phyloP scores from a whole-genome alignment of 1,140 invertebrate genomes.

The Potamilus streckersoni region DNA sequence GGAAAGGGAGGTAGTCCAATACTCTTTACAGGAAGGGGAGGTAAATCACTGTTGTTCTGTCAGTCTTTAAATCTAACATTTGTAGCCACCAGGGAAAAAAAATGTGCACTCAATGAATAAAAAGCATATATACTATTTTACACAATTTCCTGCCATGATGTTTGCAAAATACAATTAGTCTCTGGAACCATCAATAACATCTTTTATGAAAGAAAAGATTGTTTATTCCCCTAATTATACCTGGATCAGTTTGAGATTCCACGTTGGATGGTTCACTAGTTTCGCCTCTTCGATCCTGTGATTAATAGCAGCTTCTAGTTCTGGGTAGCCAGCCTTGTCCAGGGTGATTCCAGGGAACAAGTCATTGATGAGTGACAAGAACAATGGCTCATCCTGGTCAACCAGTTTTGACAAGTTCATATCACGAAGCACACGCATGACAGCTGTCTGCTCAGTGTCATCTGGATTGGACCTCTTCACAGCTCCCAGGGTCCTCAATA shows the following conservation, averaged over 20 bases:
- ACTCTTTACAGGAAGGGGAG: no score
- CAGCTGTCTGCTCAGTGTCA: constrained; percentile 94
- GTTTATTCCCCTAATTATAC: constrained; percentile 60
- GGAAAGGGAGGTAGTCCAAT: no score
- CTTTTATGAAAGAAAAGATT: no score
- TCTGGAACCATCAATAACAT: no score
- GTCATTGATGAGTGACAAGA: constrained; percentile 95
- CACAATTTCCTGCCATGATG: no score
- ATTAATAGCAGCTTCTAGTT: constrained; percentile 69
- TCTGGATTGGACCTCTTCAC: constrained; percentile 89
- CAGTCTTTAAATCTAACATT: no score
- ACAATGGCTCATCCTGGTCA: constrained; percentile 96
- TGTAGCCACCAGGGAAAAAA: no score
- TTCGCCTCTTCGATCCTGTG: constrained; percentile 69
- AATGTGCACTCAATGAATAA: no score
- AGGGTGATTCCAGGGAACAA: constrained; percentile 93
- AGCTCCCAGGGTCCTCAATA: constrained; percentile 90
- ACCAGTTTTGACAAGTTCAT: constrained; percentile 98
- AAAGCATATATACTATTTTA: no score
- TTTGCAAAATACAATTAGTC: no score
- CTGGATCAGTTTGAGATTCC: constrained; percentile 95
- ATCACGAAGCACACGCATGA: constrained; percentile 94
- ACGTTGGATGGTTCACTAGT: constrained; percentile 90
- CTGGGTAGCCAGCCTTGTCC: constrained; percentile 91
- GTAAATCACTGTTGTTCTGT: no score